A percentile compares a stretch with the other conserved stretches of the same genome.
phyloP scores from a whole-genome alignment of 2,888 invertebrate genomes.

The Oscheius sp. region DNA sequence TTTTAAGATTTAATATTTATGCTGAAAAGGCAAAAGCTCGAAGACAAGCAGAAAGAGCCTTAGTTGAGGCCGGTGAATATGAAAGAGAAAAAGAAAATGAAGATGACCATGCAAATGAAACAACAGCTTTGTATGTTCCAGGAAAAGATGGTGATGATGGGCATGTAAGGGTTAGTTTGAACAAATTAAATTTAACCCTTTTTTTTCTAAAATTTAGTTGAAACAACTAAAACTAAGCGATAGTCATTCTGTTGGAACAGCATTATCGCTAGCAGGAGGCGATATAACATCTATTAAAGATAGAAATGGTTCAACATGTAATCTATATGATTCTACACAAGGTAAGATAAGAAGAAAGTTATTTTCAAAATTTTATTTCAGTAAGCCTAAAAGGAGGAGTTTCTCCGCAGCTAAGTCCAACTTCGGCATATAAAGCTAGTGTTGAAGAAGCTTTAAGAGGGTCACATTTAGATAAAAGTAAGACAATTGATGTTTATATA shows the following conservation, averaged over 20 bases:
- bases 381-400: slow-evolving; percentile 2
- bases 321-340: slow-evolving; percentile 42
- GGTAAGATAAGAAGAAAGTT: slow-evolving; percentile 16
- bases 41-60: background rate
- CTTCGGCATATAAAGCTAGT: slow-evolving; percentile 49
- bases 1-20: slow-evolving; percentile 22
- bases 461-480: slow-evolving; percentile 12
- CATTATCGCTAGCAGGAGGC: slow-evolving; percentile 49
- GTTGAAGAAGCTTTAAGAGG: slow-evolving; percentile 50
- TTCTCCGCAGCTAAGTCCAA: slow-evolving; percentile 28
- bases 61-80: slow-evolving; percentile 15
- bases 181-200: background rate
- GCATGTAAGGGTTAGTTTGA: slow-evolving; percentile 54
- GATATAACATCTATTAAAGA: slow-evolving; percentile 20
- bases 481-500: background rate
- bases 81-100: slow-evolving; percentile 7
- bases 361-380: slow-evolving; percentile 12
- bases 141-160: slow-evolving; percentile 49
- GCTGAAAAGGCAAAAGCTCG: slow-evolving; percentile 21
- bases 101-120: slow-evolving; percentile 45
- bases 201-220: slow-evolving; percentile 42
- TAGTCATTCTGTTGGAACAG: slow-evolving; percentile 56
- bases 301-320: slow-evolving; percentile 47
- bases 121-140: slow-evolving; percentile 56
- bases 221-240: slow-evolving; percentile 50